phyloP scores from a whole-genome alignment of 2,113 vertebrate genomes.

The Mionectes macconnelli region DNA sequence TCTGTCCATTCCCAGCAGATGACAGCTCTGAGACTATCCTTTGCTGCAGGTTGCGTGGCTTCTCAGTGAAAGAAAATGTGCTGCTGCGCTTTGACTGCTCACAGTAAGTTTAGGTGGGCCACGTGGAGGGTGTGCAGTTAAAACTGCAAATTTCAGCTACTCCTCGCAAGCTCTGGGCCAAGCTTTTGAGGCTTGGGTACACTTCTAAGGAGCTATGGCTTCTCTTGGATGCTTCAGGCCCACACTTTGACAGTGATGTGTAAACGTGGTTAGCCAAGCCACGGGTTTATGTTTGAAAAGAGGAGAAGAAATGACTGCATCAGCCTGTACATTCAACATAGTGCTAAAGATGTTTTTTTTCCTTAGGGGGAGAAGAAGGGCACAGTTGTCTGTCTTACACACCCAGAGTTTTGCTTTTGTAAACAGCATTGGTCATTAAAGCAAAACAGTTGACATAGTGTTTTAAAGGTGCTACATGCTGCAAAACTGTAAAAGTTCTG shows the following conservation, averaged over 20 bases:
- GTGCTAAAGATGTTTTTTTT: background rate
- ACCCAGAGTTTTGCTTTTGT: background rate
- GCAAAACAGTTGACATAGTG: background rate
- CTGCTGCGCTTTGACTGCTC: background rate
- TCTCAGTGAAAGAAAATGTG: background rate
- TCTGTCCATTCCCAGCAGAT: background rate
- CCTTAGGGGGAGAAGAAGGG: background rate
- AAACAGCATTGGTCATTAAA: background rate
- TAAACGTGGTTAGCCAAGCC: background rate
- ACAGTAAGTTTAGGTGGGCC: background rate
- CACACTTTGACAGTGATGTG: background rate
- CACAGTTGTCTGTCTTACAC: background rate
- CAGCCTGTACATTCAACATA: background rate
- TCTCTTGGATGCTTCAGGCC: background rate
- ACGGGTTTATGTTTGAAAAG: background rate
- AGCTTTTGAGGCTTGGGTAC: background rate
- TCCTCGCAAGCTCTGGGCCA: background rate
- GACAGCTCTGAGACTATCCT: background rate
- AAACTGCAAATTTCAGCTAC: background rate
- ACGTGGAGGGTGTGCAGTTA: background rate
- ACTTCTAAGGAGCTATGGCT: background rate
- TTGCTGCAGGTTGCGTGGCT: background rate
- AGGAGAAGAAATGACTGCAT: background rate
- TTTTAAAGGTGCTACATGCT: background rate
- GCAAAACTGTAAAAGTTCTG: background rate